These are phyloP conservation scores for Eurytoma adleriae DNA, from an alignment of 2,888 invertebrate species.

Conservation along the genomic window DNA sequence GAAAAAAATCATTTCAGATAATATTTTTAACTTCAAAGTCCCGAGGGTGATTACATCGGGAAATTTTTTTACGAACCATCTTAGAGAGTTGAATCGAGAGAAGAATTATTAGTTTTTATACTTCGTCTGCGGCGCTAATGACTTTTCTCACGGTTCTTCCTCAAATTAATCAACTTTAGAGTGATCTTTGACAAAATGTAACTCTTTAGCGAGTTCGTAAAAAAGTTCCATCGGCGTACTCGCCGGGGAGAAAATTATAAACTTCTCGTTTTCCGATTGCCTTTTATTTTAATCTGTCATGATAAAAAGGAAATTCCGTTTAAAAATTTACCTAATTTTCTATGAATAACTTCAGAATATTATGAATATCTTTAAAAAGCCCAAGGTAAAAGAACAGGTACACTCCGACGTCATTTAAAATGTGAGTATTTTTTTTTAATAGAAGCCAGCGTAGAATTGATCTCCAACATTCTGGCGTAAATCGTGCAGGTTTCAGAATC, in stretches of 20 bases:
- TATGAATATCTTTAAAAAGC: no score
- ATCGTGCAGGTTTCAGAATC: not conserved
- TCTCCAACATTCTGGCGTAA: not conserved
- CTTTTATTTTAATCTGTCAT: not conserved
- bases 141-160: conserved; percentile 35
- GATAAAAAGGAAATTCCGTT: no score
- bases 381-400: not conserved
- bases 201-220: not conserved
- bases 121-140: conserved; percentile 41
- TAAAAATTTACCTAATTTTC: no score
- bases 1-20: conserved; percentile 42
- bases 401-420: not conserved
- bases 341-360: no score
- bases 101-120: conserved; percentile 53
- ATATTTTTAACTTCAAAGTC: conserved; percentile 34
- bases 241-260: conserved; percentile 22
- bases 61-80: conserved; percentile 36
- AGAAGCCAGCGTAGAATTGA: not conserved
- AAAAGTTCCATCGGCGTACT: conserved; percentile 16
- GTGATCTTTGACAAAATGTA: conserved; percentile 38
- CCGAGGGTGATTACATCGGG: conserved; percentile 42
- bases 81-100: conserved; percentile 27
- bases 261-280: conserved; percentile 1
- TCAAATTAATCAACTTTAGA: conserved; percentile 49
- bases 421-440: no score